Percentiles rank a stretch among this genome's conserved stretches.
Evolutionary conservation across 2,113 vertebrate genomes (phyloP).

Genomic region (Plectropomus leopardus): DNA sequence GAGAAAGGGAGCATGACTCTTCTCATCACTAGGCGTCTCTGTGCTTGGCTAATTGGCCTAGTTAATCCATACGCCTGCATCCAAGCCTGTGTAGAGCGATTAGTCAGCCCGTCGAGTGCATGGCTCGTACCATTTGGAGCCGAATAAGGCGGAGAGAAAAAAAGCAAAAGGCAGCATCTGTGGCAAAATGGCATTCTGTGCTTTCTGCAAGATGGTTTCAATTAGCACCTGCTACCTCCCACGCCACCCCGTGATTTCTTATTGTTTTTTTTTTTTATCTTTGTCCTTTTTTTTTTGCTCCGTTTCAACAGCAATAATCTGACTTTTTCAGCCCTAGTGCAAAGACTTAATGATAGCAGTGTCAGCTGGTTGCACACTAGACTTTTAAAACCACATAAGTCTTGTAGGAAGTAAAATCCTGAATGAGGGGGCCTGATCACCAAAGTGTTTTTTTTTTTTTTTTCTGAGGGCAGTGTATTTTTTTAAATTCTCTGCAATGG

Average conservation of each 20-base stretch:
- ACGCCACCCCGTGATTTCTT: slow-evolving; percentile 33
- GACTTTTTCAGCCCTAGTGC: neutral
- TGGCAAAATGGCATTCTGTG: slow-evolving; percentile 61
- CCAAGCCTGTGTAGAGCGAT: slow-evolving; percentile 56
- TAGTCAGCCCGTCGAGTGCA: slow-evolving; percentile 70
- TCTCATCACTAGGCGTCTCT: slow-evolving; percentile 66
- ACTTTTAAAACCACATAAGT: neutral
- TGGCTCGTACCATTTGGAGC: slow-evolving; percentile 63
- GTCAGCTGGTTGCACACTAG: neutral
- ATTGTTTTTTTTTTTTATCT: slow-evolving; percentile 17
- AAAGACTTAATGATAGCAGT: neutral
- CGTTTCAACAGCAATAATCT: slow-evolving; percentile 10
- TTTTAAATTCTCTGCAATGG: too few species aligned
- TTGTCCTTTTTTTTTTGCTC: neutral
- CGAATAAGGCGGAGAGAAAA: slow-evolving; percentile 30
- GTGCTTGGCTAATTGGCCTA: slow-evolving; percentile 76
- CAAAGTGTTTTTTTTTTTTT: too few species aligned
- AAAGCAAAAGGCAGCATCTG: slow-evolving; percentile 61
- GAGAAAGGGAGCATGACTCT: slow-evolving; percentile 63
- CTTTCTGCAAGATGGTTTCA: slow-evolving; percentile 68
- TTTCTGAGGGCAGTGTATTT: too few species aligned
- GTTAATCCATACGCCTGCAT: slow-evolving; percentile 71
- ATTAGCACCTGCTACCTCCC: slow-evolving; percentile 71
- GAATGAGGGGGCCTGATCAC: too few species aligned
- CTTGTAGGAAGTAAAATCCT: neutral